Base-by-base conservation (phyloP, 2,797 vertebrate genomes). In the Orestias chungarensis region DNA sequence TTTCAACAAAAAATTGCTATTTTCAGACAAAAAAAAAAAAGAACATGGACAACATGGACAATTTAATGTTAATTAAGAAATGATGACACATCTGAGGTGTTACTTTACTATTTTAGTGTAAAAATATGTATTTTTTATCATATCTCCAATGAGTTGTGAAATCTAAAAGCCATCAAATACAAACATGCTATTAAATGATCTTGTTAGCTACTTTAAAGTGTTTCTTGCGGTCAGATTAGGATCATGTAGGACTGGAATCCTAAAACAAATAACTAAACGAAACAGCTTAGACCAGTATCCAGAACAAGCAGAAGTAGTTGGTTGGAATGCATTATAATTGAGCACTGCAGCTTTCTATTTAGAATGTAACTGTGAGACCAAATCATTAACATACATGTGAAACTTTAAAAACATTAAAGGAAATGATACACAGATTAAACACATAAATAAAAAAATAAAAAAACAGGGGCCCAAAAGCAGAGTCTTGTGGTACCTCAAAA, bases 231-330 rank as follows among this genome's bases (percentile, higher is more conserved):
- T 29, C 50, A 54, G 25, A 54, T 29, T 54, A 27, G 25, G 50
- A 54, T 54, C n/a, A n/a, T n/a, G n/a, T n/a, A n/a, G n/a, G n/a
- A n/a, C n/a, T n/a, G n/a, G n/a, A n/a, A n/a, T n/a, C n/a, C n/a
- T n/a, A n/a, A 54, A 29, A 18, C 12, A 54, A 54, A 54, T 54
- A 17, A 29, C 50, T 25, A 52, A 52, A 40, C 47, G 40, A 33
- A 7, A 3, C 6, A 64, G 73, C 68, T 68, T 38, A 49, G 25
- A 23, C 25, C 31, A 73, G 52, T 88, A 90, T 91, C 76, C 71
- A 77, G 85, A 74, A 74, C 84, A 89, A 89, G 89, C 75, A 74
- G 38, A 20, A 54, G 50, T 54, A 1, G 52, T 87, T n/a, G n/a
- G n/a, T n/a, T n/a, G n/a, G n/a, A n/a, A n/a, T 3, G 25, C 25